phyloP scores from a whole-genome alignment of 2,888 invertebrate genomes.

The Augiades crinisus region DNA sequence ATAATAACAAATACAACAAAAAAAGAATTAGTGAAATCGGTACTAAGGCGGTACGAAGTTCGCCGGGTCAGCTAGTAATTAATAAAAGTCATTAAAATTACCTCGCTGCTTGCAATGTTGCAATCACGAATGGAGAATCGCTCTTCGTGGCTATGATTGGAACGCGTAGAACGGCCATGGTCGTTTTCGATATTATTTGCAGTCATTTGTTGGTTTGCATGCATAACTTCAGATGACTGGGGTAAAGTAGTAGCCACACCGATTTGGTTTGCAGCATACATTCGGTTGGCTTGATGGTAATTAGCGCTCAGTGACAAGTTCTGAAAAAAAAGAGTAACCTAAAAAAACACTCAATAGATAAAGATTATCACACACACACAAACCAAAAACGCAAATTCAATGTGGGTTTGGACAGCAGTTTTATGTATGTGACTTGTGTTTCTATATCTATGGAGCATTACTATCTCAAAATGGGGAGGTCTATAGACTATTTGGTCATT shows the following conservation, averaged over 20 bases:
- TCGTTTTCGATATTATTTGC: constrained; percentile 50
- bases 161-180: constrained; percentile 48
- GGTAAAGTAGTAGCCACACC: constrained; percentile 75
- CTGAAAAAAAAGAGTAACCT: constrained; percentile 49
- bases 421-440: no score
- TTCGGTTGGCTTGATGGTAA: constrained; percentile 58
- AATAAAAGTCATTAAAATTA: constrained; percentile 14
- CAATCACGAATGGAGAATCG: constrained; percentile 47
- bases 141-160: constrained; percentile 62
- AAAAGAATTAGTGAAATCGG: no score
- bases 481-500: no score
- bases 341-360: no score
- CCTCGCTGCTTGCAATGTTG: constrained; percentile 38
- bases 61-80: no score
- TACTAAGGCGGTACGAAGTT: no score
- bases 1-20: no score
- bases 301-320: constrained; percentile 56
- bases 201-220: constrained; percentile 43
- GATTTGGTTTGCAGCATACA: constrained; percentile 73
- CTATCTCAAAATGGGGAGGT: no score
- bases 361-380: neutral
- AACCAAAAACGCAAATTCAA: no score
- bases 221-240: constrained; percentile 53
- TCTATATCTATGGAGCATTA: no score
- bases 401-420: no score